Percentiles rank a stretch among this genome's conserved stretches.
Evolutionary conservation across 2,888 invertebrate species (phyloP).

Genomic region (Nomada hirtipes): DNA sequence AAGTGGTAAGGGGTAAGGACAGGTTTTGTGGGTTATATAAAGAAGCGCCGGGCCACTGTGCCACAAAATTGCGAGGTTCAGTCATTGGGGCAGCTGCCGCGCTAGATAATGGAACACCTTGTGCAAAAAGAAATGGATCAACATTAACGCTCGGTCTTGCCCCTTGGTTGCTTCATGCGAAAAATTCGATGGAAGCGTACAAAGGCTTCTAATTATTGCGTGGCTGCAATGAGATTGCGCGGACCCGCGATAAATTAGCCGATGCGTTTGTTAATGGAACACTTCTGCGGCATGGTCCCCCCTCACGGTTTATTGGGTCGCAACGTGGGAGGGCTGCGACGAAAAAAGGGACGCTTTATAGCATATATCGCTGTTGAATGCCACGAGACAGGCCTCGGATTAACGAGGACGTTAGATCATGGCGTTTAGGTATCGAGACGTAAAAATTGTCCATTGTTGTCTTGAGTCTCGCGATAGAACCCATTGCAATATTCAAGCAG

Average conservation of each 20-base stretch:
- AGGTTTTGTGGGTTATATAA: constrained; percentile 43
- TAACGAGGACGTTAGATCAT: not conserved
- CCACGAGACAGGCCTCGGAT: constrained; percentile 8
- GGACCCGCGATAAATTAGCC: constrained; percentile 53
- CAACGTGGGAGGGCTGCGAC: constrained; percentile 30
- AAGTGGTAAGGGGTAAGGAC: constrained; percentile 29
- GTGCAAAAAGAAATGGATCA: constrained; percentile 23
- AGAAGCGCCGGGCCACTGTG: not conserved
- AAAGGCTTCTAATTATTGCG: constrained; percentile 52
- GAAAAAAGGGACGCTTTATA: not conserved
- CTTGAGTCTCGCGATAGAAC: too few species aligned
- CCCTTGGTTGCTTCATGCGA: constrained; percentile 6
- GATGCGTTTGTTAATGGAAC: constrained; percentile 53
- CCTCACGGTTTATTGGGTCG: constrained; percentile 24
- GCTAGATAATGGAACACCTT: constrained; percentile 44
- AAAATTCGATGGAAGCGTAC: constrained; percentile 27
- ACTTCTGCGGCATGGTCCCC: constrained; percentile 39
- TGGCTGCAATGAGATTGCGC: constrained; percentile 52
- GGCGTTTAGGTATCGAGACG: not conserved
- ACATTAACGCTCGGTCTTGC: constrained; percentile 27
- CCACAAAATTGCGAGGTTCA: constrained; percentile 33
- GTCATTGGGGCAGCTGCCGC: constrained; percentile 24
- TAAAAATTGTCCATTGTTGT: not conserved
- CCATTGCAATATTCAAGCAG: too few species aligned
- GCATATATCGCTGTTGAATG: constrained; percentile 16